phyloP scores from a whole-genome alignment of 1,140 invertebrate genomes.

The Harpegnathos saltator region DNA sequence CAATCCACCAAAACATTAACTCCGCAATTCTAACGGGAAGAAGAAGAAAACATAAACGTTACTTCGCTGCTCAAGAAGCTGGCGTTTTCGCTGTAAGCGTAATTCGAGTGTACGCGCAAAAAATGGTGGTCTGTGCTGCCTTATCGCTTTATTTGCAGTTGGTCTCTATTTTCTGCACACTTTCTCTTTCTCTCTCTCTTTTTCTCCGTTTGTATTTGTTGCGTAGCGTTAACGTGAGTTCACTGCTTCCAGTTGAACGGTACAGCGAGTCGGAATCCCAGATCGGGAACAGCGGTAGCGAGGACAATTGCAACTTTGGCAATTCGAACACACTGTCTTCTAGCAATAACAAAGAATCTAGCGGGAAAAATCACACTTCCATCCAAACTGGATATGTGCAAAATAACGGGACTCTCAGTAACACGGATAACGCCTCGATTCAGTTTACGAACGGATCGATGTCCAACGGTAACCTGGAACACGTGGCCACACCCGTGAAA shows the following conservation, averaged over 20 bases:
- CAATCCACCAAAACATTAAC: too few species aligned
- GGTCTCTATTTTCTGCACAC: not conserved
- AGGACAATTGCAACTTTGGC: slow-evolving; percentile 87
- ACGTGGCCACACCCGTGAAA: slow-evolving; percentile 85
- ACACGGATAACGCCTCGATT: slow-evolving; percentile 88
- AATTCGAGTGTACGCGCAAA: not conserved
- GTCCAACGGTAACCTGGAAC: slow-evolving; percentile 85
- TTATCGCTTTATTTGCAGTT: too few species aligned
- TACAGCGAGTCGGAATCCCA: slow-evolving; percentile 96
- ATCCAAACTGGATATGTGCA: slow-evolving; percentile 88
- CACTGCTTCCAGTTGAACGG: slow-evolving; percentile 89
- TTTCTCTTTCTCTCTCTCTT: slow-evolving; percentile 18
- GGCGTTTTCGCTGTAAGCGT: not conserved
- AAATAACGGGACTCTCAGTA: slow-evolving; percentile 87
- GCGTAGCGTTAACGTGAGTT: slow-evolving; percentile 60
- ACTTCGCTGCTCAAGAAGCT: not conserved
- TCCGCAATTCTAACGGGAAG: not conserved
- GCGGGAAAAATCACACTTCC: slow-evolving; percentile 89
- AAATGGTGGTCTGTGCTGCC: not conserved
- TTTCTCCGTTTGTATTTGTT: slow-evolving; percentile 13
- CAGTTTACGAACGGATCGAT: slow-evolving; percentile 87
- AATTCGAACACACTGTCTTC: slow-evolving; percentile 90
- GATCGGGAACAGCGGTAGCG: slow-evolving; percentile 89
- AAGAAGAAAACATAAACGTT: not conserved
- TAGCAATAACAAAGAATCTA: slow-evolving; percentile 88